Evolutionary conservation across 2,888 invertebrate species (phyloP), one percentile per base, ranked within the genome.

Genomic region (Stenichneumon culpator): DNA sequence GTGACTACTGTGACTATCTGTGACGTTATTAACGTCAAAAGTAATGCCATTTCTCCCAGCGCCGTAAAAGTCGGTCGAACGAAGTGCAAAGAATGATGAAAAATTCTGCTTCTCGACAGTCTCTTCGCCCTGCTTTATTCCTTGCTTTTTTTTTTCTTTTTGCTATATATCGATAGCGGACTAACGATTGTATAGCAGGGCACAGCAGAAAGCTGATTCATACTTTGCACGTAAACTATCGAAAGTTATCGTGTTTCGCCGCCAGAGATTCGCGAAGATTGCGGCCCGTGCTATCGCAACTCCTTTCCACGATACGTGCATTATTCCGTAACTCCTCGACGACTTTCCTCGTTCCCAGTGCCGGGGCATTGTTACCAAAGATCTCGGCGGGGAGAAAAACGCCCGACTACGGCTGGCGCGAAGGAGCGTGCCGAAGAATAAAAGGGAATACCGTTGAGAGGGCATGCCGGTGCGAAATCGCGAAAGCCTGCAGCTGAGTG

Each of bases 361-460:
- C 57, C 25, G 25, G 44, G 54, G 36, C 44, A 22, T 52, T 52
- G 36, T 68, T 28, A 60, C 57, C 19, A n/a, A 50, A 68, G 63
- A 50, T 54, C 25, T 54, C 52, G 54, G 16, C n/a, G 3, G 50
- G 7, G 50, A 57, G 68, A 19, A 25, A 19, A 25, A 25, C 28
- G 25, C 19, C 1, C 16, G 14, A 44, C 9, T 22, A 28, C 2
- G 68, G 25, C 16, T 25, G 39, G 44, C 16, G 25, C 16, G 44
- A n/a, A 57, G 67, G 77, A 78, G 57, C 68, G 78, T 60, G 57
- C 44, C 57, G 47, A 78, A 60, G 47, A 39, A 68, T 57, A 60
- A 78, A 60, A 57, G 16, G 0, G 28, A 44, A 32, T 14, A 28
- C 39, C 16, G 63, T 39, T 22, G 22, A 32, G 7, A n/a, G 52